These are phyloP conservation scores for Capitulum mitella DNA, from an alignment of 2,888 invertebrate genomes.

Conservation along the genomic window DNA sequence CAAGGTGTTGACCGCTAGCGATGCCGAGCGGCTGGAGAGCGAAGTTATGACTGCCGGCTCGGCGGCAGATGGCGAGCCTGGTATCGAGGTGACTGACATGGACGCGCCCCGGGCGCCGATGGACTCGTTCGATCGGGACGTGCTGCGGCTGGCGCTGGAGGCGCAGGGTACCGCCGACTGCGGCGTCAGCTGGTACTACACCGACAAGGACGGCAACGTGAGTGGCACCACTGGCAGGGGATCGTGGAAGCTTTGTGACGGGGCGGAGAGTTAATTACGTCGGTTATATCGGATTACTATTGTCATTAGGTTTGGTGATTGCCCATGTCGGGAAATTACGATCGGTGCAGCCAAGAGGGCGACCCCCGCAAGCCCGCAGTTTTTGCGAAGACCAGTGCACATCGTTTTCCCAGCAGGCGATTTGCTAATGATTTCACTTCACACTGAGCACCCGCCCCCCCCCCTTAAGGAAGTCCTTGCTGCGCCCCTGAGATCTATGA, in stretches of 20 bases:
- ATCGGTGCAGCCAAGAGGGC: no score
- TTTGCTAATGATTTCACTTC: no score
- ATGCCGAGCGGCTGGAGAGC: conserved; percentile 22
- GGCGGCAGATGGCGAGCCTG: neutral
- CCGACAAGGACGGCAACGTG: conserved; percentile 17
- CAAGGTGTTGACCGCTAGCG: neutral
- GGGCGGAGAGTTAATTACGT: no score
- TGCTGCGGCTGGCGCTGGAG: conserved; percentile 16
- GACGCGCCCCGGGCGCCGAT: conserved; percentile 36
- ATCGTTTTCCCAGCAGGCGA: no score
- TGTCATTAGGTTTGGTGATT: no score
- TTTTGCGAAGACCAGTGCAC: no score
- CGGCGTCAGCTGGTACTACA: conserved; percentile 26
- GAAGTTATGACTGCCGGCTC: neutral
- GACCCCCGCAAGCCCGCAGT: no score
- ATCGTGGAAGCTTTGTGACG: neutral
- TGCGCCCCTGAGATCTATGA: no score
- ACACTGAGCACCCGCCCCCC: no score
- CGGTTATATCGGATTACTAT: no score
- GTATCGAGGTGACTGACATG: neutral
- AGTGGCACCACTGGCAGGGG: neutral
- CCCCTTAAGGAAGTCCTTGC: no score
- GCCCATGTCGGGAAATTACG: no score
- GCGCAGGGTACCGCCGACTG: conserved; percentile 9
- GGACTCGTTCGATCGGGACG: neutral